Base-by-base conservation (phyloP, 1,140 invertebrate genomes). In the Saccostrea glomerata region DNA sequence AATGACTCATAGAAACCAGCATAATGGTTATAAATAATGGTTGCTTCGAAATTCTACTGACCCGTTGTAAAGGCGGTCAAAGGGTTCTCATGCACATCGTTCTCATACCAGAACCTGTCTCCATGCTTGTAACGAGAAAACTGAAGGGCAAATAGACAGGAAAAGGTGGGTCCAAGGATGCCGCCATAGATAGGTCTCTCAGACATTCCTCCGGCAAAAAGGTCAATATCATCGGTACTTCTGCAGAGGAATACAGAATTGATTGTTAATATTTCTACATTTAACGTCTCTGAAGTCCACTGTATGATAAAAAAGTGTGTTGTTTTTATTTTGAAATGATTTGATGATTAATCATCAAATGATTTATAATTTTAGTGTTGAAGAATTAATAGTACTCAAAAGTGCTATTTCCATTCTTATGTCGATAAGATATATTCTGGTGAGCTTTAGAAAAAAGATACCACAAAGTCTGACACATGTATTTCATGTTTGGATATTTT, bases 71-170 rank as follows among this genome's bases (percentile, higher is more conserved):
- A 90, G 15, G 85, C 82, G 6, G 73, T 66, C 7, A 47, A 15
- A 96, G 55, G 96, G 82, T 88, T 25, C 20, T 87, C 83, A 85
- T 98, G 96, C 82, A 86, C n/a, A 25, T 87, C 84, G 86, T 98
- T 96, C 94, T 99, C 98, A 92, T 98, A 99, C 98, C 98, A 99
- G 95, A 99, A 99, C 92, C 98, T 96, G 94, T 99, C 99, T 85
- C 99, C 99, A 88, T 97, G 95, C 89, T 98, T 97, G 23, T 98
- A 95, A 93, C 98, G 97, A 88, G 97, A 95, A 95, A 99, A 99
- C 95, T 99, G 98, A 89, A 98, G 97, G 47, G 97, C 98, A 90
- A 99, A 98, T 89, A 99, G 98, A 93, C 98, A 99, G 25, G 98
- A 98, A 93, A 99, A 98, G 0, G 98, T 99, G 0, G 98, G 98